phyloP scores from a whole-genome alignment of 2,113 vertebrate genomes.

The Catharus minimus region DNA sequence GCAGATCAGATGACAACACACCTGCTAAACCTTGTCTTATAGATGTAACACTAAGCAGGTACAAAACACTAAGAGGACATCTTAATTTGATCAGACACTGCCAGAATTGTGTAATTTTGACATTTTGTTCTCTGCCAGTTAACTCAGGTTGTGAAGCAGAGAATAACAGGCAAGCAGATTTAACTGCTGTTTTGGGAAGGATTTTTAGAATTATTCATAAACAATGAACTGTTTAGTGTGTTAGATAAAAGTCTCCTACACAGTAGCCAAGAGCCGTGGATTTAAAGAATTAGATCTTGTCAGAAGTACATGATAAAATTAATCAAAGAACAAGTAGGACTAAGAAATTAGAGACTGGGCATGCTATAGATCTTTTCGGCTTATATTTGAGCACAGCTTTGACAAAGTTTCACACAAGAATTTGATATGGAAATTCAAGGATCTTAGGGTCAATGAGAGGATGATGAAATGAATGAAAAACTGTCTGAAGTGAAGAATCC shows the following conservation, averaged over 20 bases:
- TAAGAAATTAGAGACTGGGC: slow-evolving; percentile 20
- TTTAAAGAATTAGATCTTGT: slow-evolving; percentile 37
- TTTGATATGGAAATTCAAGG: slow-evolving; percentile 21
- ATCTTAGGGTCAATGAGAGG: not conserved
- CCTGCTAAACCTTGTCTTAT: not conserved
- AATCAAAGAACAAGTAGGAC: slow-evolving; percentile 13
- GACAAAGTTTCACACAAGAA: slow-evolving; percentile 15
- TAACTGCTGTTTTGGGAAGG: not conserved
- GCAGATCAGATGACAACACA: not conserved
- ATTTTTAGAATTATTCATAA: slow-evolving; percentile 44
- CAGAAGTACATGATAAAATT: slow-evolving; percentile 28
- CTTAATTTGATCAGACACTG: not conserved
- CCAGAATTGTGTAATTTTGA: not conserved
- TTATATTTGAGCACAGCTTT: slow-evolving; percentile 8
- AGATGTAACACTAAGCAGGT: not conserved
- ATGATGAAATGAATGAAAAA: slow-evolving; percentile 10
- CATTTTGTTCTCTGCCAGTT: not conserved
- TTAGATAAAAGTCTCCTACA: slow-evolving; percentile 19
- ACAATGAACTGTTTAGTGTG: slow-evolving; percentile 17
- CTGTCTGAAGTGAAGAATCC: not conserved
- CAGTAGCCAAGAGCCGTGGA: slow-evolving; percentile 9
- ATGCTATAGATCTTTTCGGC: not conserved
- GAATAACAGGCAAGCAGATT: slow-evolving; percentile 15
- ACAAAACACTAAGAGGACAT: not conserved
- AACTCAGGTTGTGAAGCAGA: not conserved